These are phyloP conservation scores for Coregonus suidteri DNA, from an alignment of 2,797 vertebrate species.

Conservation along the genomic window DNA sequence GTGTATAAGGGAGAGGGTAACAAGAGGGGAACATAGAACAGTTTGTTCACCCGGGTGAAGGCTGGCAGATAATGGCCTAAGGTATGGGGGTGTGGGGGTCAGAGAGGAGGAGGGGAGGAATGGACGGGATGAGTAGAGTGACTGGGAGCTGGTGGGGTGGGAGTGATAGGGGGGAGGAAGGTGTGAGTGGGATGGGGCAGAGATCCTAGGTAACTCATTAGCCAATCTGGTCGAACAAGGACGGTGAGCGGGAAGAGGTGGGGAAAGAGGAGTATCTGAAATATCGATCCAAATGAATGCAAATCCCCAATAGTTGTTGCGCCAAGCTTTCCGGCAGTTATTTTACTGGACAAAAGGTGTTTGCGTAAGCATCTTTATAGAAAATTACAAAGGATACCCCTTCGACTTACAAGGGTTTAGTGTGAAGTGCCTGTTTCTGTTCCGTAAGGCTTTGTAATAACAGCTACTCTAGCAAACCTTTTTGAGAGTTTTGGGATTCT, in stretches of 20 bases:
- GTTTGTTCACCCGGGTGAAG: conserved; percentile 51
- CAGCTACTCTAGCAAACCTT: conserved; percentile 40
- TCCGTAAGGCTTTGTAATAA: neutral
- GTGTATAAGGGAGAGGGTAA: conserved; percentile 24
- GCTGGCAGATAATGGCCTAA: conserved; percentile 40
- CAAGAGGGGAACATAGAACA: conserved; percentile 27
- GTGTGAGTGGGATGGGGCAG: neutral
- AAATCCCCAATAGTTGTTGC: conserved; percentile 43
- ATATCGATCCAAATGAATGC: conserved; percentile 52
- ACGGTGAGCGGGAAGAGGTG: conserved; percentile 54
- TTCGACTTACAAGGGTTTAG: conserved; percentile 34
- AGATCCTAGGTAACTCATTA: conserved; percentile 76
- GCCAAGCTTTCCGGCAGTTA: conserved; percentile 52
- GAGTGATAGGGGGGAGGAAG: conserved; percentile 27
- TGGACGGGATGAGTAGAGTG: conserved; percentile 1
- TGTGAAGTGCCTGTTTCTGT: conserved; percentile 47
- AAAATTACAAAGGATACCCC: conserved; percentile 52
- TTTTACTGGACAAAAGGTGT: conserved; percentile 18
- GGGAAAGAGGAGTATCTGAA: conserved; percentile 28
- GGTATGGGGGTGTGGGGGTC: conserved; percentile 1
- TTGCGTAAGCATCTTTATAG: conserved; percentile 17
- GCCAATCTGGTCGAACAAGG: conserved; percentile 66
- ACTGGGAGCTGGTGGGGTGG: neutral
- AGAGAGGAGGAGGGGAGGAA: neutral
- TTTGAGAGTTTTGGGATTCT: conserved; percentile 41